phyloP scores from a whole-genome alignment of 2,797 vertebrate genomes.

The Eulemur mongoz region DNA sequence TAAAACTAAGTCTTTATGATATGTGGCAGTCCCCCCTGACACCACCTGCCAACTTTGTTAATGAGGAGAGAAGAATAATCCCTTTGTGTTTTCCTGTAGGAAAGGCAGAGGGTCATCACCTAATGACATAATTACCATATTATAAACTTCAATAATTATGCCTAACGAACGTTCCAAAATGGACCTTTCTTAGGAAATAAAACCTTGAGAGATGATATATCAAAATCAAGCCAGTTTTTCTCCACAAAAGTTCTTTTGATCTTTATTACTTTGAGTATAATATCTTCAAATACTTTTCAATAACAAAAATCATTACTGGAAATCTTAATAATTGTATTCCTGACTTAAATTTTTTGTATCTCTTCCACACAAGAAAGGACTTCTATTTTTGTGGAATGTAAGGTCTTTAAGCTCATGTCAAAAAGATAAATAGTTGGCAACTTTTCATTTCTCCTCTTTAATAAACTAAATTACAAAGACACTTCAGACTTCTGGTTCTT shows the following conservation, averaged over 20 bases:
- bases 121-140: constrained; percentile 56
- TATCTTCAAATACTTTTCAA: background rate
- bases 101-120: constrained; percentile 19
- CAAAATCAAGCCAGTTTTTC: constrained; percentile 48
- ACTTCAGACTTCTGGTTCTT: background rate
- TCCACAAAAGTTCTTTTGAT: background rate
- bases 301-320: background rate
- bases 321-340: background rate
- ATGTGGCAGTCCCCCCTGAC: too few relatives aligned
- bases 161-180: constrained; percentile 71
- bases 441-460: background rate
- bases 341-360: background rate
- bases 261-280: background rate
- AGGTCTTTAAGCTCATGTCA: background rate
- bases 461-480: background rate
- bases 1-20: too few relatives aligned
- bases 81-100: constrained; percentile 14
- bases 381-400: background rate
- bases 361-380: background rate
- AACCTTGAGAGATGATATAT: constrained; percentile 67
- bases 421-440: background rate
- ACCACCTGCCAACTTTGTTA: background rate
- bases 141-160: constrained; percentile 68
- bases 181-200: constrained; percentile 71
- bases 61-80: constrained; percentile 11